Percentiles rank a stretch among this genome's conserved stretches.
These are phyloP conservation scores for Sebastiscus tertius DNA, from an alignment of 2,797 vertebrate genomes.

Conservation along the genomic window DNA sequence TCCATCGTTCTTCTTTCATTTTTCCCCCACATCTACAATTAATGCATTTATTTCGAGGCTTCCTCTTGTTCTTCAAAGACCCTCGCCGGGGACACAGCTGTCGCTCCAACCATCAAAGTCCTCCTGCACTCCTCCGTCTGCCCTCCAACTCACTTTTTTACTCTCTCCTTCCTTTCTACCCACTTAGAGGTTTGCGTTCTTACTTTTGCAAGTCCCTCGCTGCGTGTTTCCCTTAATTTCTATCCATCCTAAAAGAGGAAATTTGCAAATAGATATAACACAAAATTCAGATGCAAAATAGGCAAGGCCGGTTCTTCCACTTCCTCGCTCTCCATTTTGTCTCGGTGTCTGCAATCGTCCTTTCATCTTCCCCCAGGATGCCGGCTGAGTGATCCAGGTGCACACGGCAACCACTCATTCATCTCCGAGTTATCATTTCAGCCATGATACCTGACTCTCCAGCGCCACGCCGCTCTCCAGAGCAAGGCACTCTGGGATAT, in stretches of 20 bases:
- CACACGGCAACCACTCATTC: conserved; percentile 65
- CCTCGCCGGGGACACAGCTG: conserved; percentile 67
- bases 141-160: conserved; percentile 24
- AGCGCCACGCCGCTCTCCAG: conserved; percentile 52
- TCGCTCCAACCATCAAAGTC: conserved; percentile 72
- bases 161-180: neutral
- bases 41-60: conserved; percentile 67
- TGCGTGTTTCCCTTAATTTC: neutral
- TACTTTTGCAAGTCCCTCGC: neutral
- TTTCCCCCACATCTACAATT: conserved; percentile 57
- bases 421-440: conserved; percentile 68
- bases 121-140: conserved; percentile 27
- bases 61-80: conserved; percentile 73
- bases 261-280: neutral
- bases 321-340: conserved; percentile 33
- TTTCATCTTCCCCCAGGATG: conserved; percentile 62
- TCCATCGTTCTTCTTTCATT: conserved; percentile 51
- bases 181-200: neutral
- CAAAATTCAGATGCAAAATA: conserved; percentile 28
- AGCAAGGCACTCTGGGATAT: conserved; percentile 66
- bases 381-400: conserved; percentile 68
- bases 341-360: conserved; percentile 39
- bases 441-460: conserved; percentile 68
- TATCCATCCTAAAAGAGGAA: neutral
- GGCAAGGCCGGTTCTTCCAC: neutral